Evolutionary conservation across 1,140 invertebrate genomes (phyloP).

Genomic region (Panulirus ornatus): DNA sequence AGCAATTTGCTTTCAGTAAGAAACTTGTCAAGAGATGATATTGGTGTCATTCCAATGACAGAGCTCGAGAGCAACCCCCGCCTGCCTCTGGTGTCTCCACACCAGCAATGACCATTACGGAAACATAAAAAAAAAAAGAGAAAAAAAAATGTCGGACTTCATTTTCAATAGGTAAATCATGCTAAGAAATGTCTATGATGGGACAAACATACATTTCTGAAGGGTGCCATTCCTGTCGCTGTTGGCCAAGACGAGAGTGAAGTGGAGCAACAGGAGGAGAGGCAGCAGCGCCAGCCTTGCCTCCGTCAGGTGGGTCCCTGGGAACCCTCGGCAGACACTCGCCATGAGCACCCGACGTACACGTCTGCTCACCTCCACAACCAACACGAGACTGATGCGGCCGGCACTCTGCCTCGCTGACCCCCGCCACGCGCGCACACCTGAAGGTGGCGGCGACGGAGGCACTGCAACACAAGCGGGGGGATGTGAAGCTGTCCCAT

Average conservation of each 20-base stretch:
- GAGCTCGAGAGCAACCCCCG: too few relatives aligned
- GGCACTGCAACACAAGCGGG: too few relatives aligned
- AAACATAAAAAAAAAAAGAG: too few relatives aligned
- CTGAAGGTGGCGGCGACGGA: background rate
- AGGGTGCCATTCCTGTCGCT: background rate
- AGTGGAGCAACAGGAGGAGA: background rate
- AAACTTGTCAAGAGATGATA: too few relatives aligned
- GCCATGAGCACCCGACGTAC: background rate
- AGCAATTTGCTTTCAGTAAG: too few relatives aligned
- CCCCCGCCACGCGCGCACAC: background rate
- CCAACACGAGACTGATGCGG: conserved; percentile 4
- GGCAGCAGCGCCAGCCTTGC: background rate
- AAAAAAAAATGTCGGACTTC: too few relatives aligned
- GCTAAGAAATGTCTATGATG: too few relatives aligned
- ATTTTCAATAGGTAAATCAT: too few relatives aligned
- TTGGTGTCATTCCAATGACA: too few relatives aligned
- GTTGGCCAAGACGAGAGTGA: background rate
- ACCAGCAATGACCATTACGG: too few relatives aligned
- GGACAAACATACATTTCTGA: background rate
- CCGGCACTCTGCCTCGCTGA: background rate
- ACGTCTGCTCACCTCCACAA: background rate
- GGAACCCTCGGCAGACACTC: background rate
- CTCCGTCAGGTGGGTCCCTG: background rate
- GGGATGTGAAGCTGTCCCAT: too few relatives aligned
- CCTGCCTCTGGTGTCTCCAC: too few relatives aligned